phyloP scores from a whole-genome alignment of 2,797 vertebrate genomes.

The Rhinatrema bivittatum region DNA sequence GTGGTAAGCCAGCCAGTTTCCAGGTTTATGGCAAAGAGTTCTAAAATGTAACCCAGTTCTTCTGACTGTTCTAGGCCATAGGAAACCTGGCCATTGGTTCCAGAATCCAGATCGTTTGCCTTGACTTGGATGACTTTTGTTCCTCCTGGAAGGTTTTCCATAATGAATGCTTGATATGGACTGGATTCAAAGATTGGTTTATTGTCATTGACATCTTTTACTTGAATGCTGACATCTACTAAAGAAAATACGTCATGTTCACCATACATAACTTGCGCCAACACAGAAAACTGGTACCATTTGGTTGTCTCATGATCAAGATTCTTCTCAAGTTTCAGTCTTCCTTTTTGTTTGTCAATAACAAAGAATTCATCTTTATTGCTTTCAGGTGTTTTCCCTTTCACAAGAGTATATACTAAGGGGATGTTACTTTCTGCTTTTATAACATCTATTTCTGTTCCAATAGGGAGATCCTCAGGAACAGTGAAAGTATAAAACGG shows the following conservation, averaged over 20 bases:
- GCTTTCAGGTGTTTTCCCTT: slow-evolving; percentile 85
- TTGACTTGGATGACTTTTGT: slow-evolving; percentile 83
- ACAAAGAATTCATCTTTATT: slow-evolving; percentile 85
- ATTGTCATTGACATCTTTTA: slow-evolving; percentile 93
- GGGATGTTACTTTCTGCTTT: slow-evolving; percentile 69
- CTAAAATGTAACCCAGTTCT: slow-evolving; percentile 58
- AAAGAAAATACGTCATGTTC: slow-evolving; percentile 67
- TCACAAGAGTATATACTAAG: slow-evolving; percentile 73
- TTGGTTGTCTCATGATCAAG: slow-evolving; percentile 90
- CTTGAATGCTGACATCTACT: slow-evolving; percentile 82
- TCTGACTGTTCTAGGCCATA: slow-evolving; percentile 81
- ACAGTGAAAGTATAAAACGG: slow-evolving; percentile 81
- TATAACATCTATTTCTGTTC: slow-evolving; percentile 83
- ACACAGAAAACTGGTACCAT: slow-evolving; percentile 88
- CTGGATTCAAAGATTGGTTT: slow-evolving; percentile 81
- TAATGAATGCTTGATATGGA: slow-evolving; percentile 81
- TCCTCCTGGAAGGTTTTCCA: slow-evolving; percentile 84
- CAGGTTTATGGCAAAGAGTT: slow-evolving; percentile 77
- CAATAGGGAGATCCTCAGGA: slow-evolving; percentile 80
- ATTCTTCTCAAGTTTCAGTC: slow-evolving; percentile 83
- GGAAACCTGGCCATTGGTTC: slow-evolving; percentile 78
- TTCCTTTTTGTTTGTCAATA: slow-evolving; percentile 76
- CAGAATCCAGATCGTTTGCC: slow-evolving; percentile 84
- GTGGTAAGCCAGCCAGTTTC: slow-evolving; percentile 94
- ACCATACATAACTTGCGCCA: slow-evolving; percentile 59